Evolutionary conservation across 2,888 invertebrate species (phyloP).

Genomic region (Spialia ferax): DNA sequence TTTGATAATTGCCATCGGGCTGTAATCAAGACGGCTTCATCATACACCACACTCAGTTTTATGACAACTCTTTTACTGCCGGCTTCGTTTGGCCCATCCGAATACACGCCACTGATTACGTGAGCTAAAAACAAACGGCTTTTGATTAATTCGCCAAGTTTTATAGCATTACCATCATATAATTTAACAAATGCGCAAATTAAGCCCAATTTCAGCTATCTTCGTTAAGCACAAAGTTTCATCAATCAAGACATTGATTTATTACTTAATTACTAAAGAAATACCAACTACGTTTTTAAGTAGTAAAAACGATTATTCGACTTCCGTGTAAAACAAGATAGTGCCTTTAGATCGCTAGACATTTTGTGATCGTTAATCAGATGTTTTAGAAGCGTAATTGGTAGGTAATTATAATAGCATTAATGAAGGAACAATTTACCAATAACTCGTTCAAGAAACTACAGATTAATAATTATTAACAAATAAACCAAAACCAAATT

Average conservation of each 20-base stretch:
- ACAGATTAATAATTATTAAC: no score
- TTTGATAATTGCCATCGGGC: slow-evolving; percentile 60
- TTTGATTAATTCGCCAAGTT: slow-evolving; percentile 28
- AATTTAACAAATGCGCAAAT: slow-evolving; percentile 30
- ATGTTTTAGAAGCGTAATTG: background rate
- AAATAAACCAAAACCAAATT: background rate
- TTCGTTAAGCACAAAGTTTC: slow-evolving; percentile 2
- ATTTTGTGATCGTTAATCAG: background rate
- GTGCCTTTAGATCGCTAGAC: background rate
- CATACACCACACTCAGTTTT: slow-evolving; percentile 55
- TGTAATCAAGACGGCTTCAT: slow-evolving; percentile 48
- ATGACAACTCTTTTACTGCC: slow-evolving; percentile 55
- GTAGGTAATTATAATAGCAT: background rate
- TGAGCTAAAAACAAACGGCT: slow-evolving; percentile 21
- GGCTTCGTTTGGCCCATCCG: slow-evolving; percentile 13
- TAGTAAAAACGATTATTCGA: background rate
- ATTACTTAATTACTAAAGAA: background rate
- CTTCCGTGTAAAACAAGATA: background rate
- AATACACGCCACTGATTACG: slow-evolving; percentile 8
- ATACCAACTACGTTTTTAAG: background rate
- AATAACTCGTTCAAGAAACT: no score
- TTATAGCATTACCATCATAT: slow-evolving; percentile 18
- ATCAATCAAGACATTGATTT: slow-evolving; percentile 5
- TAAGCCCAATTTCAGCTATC: slow-evolving; percentile 5
- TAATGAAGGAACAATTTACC: background rate